Evolutionary conservation across 2,888 invertebrate species (phyloP).

Genomic region (Ceriagrion tenellum): DNA sequence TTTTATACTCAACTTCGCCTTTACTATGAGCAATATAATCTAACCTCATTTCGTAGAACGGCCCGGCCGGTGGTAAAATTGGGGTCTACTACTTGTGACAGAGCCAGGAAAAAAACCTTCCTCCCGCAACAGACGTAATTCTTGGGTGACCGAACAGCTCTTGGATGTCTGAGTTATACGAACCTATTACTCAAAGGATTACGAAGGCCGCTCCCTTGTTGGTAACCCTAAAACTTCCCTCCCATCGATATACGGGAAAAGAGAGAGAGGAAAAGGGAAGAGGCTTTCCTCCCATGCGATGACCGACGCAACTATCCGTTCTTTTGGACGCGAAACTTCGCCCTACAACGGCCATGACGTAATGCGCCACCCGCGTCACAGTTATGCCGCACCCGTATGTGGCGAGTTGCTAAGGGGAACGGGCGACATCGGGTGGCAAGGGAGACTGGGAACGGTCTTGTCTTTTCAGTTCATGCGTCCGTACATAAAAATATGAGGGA

Average conservation of each 20-base stretch:
- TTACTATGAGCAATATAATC: too few relatives aligned
- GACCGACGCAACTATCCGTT: background rate
- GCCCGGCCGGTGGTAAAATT: too few relatives aligned
- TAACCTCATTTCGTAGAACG: too few relatives aligned
- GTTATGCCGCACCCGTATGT: background rate
- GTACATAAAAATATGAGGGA: slow-evolving; percentile 10
- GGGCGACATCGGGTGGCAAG: background rate
- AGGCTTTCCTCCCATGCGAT: background rate
- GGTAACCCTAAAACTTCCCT: background rate
- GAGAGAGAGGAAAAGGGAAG: background rate
- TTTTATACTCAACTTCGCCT: too few relatives aligned
- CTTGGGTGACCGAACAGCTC: too few relatives aligned
- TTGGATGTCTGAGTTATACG: background rate
- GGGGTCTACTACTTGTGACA: too few relatives aligned
- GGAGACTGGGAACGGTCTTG: background rate
- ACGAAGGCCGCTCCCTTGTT: background rate
- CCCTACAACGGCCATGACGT: background rate
- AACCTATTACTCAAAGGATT: background rate
- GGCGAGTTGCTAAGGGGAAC: background rate
- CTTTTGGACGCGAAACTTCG: background rate
- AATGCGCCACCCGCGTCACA: background rate
- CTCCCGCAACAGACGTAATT: too few relatives aligned
- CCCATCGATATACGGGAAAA: background rate
- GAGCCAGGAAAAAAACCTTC: too few relatives aligned
- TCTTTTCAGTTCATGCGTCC: background rate